phyloP scores from a whole-genome alignment of 1,140 invertebrate species.

The Aphaenogaster ashmeadi region DNA sequence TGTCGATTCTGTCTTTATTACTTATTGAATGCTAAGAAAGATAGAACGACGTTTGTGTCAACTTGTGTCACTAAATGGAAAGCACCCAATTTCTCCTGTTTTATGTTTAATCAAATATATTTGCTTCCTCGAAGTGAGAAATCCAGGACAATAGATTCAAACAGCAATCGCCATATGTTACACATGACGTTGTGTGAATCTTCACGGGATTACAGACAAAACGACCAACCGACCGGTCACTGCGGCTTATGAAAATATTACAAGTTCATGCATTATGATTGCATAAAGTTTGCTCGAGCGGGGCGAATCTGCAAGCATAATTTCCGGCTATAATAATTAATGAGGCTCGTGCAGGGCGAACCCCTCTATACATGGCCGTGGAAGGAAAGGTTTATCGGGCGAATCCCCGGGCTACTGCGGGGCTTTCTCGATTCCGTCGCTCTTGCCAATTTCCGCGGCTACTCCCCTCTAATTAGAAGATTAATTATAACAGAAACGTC shows the following conservation, averaged over 20 bases:
- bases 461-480: constrained; percentile 78
- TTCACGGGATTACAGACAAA: constrained; percentile 13
- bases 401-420: constrained; percentile 19
- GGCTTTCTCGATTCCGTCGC: constrained; percentile 56
- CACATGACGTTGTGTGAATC: not conserved
- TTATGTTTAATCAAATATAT: not conserved
- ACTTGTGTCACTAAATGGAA: too few relatives aligned
- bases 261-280: constrained; percentile 61
- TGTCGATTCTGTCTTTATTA: too few relatives aligned
- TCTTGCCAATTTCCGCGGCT: constrained; percentile 69
- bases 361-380: constrained; percentile 40
- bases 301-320: constrained; percentile 59
- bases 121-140: not conserved
- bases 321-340: constrained; percentile 75
- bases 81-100: not conserved
- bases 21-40: too few relatives aligned
- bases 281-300: constrained; percentile 51
- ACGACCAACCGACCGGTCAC: constrained; percentile 28
- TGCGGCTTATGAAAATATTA: constrained; percentile 65
- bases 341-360: constrained; percentile 47
- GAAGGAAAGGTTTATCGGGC: constrained; percentile 67
- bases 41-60: too few relatives aligned
- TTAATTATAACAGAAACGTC: constrained; percentile 77
- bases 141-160: not conserved
- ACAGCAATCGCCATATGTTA: constrained; percentile 19